Evolutionary conservation across 2,797 vertebrate genomes (phyloP).

Genomic region (Pseudocheirus occidentalis): DNA sequence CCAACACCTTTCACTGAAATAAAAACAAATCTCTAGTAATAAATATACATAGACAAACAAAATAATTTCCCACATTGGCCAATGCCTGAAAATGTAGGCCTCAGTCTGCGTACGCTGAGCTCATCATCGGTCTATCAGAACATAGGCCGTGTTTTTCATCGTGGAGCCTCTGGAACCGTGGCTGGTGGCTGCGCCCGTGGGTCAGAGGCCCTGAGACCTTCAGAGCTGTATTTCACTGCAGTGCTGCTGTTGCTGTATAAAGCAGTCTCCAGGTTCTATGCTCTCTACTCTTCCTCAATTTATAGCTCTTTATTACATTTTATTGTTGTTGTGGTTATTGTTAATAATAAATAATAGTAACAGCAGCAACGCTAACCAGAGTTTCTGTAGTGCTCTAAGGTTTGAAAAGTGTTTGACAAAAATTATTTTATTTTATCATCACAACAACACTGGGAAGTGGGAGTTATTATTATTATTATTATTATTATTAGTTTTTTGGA

Average conservation of each 20-base stretch:
- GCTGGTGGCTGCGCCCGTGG: too few species aligned
- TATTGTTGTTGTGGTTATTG: background rate
- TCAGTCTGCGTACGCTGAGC: background rate
- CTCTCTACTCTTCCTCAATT: background rate
- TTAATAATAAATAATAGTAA: too few species aligned
- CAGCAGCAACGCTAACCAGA: too few species aligned
- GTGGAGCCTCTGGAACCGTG: background rate
- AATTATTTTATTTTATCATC: background rate
- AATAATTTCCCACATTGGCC: background rate
- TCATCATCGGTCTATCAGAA: background rate
- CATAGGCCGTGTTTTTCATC: background rate
- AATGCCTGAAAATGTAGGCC: background rate
- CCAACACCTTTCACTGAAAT: background rate
- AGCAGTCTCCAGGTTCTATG: background rate
- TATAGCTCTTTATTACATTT: background rate
- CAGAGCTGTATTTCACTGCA: background rate
- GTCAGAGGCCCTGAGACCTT: background rate
- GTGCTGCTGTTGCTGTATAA: background rate
- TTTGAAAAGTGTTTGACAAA: background rate
- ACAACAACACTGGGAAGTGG: background rate
- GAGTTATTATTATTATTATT: too few species aligned
- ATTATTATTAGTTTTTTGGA: too few species aligned
- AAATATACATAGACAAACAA: background rate
- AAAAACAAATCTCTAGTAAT: background rate
- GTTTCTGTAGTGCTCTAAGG: background rate